Conservation (phyloP, 2,113 vertebrate genomes). For the Barbus barbus region DNA sequence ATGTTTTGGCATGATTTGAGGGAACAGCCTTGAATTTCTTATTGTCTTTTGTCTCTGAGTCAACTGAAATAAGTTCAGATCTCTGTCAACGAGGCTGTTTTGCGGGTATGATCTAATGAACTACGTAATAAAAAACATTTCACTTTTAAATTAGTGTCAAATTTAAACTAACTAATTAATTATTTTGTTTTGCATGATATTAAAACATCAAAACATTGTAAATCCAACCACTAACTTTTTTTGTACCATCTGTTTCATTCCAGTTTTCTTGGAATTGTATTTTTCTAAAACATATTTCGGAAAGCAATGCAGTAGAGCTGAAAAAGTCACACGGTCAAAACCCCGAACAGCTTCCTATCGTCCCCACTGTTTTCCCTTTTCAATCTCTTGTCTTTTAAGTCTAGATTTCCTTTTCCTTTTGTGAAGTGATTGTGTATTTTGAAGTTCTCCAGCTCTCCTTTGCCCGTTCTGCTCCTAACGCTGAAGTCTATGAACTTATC, state of each 20-base stretch:
- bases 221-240: not conserved
- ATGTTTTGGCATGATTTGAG: conserved; percentile 19
- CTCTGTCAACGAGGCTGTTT: not conserved
- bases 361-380: not conserved
- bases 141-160: not conserved
- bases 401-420: not conserved
- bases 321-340: not conserved
- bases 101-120: not conserved
- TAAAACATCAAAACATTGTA: conserved; percentile 7
- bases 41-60: conserved; percentile 11
- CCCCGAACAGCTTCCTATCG: not conserved
- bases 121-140: not conserved
- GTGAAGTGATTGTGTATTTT: not conserved
- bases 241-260: not conserved
- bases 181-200: not conserved
- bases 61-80: not conserved
- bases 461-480: not conserved
- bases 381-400: not conserved
- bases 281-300: not conserved
- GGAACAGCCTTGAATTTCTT: not conserved
- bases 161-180: not conserved
- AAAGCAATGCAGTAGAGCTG: not conserved
- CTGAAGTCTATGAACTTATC: not conserved
- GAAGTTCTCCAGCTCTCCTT: conserved; percentile 6
- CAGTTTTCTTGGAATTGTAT: not conserved